A percentile compares a stretch with the other conserved stretches of the same genome.
phyloP scores from a whole-genome alignment of 2,797 vertebrate species.

The Phataginus tricuspis region DNA sequence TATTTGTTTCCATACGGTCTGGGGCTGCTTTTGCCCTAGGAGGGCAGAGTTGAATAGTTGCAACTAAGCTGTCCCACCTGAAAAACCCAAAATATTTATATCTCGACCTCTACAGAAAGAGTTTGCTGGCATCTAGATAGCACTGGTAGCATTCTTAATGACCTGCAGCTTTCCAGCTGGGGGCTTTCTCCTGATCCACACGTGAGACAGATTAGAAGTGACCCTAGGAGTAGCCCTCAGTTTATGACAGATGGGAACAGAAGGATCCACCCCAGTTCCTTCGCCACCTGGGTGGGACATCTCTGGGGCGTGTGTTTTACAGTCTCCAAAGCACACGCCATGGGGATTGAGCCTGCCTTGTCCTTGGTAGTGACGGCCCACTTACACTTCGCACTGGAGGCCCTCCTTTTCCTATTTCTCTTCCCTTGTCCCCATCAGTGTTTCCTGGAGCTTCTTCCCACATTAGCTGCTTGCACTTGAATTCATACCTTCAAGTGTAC shows the following conservation, averaged over 20 bases:
- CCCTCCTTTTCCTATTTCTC: neutral
- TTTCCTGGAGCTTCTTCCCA: neutral
- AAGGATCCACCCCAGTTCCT: neutral
- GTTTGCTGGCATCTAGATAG: neutral
- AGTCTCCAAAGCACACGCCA: neutral
- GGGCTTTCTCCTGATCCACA: neutral
- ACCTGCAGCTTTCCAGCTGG: neutral
- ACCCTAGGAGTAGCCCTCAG: neutral
- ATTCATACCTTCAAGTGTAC: neutral
- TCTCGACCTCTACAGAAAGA: neutral
- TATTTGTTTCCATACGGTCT: neutral
- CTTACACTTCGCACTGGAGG: neutral
- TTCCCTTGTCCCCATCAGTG: neutral
- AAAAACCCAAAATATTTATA: neutral
- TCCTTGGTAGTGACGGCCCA: neutral
- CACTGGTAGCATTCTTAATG: slow-evolving; percentile 77
- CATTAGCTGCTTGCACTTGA: neutral
- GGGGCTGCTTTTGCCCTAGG: neutral
- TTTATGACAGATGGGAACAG: neutral
- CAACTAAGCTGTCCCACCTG: neutral
- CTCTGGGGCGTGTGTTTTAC: neutral
- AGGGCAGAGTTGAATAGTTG: neutral
- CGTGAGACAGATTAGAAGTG: neutral
- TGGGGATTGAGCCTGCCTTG: neutral
- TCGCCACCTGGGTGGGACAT: too few species aligned